A percentile compares a stretch with the other conserved stretches of the same genome.
phyloP scores from a whole-genome alignment of 37 sponge, comb jelly and placozoan species.

The Mnemiopsis leidyi region DNA sequence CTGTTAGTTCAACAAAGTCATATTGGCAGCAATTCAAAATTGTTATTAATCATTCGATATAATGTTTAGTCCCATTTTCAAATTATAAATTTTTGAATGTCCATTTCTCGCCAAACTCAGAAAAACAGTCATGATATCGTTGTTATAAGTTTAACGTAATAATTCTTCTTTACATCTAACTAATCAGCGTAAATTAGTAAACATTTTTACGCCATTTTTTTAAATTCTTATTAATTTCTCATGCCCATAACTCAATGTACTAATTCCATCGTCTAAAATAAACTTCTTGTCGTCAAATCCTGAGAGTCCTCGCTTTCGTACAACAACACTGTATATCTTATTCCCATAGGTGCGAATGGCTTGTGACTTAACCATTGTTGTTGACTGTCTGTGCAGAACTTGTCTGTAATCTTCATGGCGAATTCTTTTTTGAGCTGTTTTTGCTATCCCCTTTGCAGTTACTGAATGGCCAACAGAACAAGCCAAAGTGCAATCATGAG shows the following conservation, averaged over 20 bases:
- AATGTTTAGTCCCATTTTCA: too few species aligned
- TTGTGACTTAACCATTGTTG: background rate
- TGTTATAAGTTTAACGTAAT: too few species aligned
- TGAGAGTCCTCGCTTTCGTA: background rate
- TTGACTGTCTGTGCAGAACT: background rate
- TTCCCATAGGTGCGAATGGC: background rate
- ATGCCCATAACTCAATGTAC: slow-evolving; percentile 16
- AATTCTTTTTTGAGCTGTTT: background rate
- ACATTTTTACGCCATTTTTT: too few species aligned
- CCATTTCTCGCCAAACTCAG: too few species aligned
- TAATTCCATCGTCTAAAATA: slow-evolving; percentile 24
- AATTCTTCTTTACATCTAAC: too few species aligned
- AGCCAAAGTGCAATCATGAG: background rate
- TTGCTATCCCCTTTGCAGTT: slow-evolving; percentile 18
- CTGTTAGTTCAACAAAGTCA: too few species aligned
- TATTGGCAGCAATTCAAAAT: too few species aligned
- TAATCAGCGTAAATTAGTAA: too few species aligned
- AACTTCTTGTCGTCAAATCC: slow-evolving; percentile 56
- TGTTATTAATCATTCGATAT: too few species aligned
- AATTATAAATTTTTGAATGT: too few species aligned
- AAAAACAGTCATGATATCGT: too few species aligned
- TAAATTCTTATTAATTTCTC: too few species aligned
- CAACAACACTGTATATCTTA: background rate
- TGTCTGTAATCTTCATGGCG: background rate
- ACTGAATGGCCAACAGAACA: slow-evolving; percentile 6